Percentiles rank a stretch among this genome's conserved stretches.
Evolutionary conservation across 2,113 vertebrate genomes (phyloP).

Genomic region (Parus major): DNA sequence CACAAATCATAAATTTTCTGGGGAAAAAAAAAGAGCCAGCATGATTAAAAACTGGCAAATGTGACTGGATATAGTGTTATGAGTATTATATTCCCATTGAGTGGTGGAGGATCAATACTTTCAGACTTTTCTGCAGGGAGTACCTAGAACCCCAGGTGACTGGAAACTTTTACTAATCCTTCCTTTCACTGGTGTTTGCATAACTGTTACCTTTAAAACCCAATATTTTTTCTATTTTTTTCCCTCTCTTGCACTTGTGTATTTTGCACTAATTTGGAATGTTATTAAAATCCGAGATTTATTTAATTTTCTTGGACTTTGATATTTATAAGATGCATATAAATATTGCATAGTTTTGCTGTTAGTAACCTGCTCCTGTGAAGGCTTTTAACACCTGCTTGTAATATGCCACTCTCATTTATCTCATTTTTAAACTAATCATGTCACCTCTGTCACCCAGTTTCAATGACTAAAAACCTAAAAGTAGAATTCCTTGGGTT

Average conservation of each 20-base stretch:
- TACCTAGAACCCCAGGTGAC: neutral
- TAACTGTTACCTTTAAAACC: neutral
- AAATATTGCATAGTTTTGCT: neutral
- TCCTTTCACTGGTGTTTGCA: neutral
- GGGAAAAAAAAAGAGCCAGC: neutral
- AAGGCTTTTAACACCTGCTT: neutral
- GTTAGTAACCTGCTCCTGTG: neutral
- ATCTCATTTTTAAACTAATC: neutral
- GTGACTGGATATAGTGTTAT: neutral
- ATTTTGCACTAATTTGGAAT: neutral
- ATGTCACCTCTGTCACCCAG: neutral
- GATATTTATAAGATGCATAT: neutral
- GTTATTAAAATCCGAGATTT: neutral
- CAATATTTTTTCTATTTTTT: neutral
- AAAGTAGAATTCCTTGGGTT: neutral
- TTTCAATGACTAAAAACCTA: neutral
- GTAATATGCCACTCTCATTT: neutral
- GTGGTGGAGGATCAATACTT: neutral
- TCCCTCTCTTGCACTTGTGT: neutral
- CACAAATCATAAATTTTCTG: neutral
- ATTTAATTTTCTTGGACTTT: neutral
- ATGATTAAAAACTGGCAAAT: neutral
- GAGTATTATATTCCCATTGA: neutral
- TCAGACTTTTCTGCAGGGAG: neutral
- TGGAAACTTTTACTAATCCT: neutral